Evolutionary conservation across 2,797 vertebrate genomes (phyloP), one percentile per base, ranked within the genome.

Genomic region (Pangasius mekongensis): DNA sequence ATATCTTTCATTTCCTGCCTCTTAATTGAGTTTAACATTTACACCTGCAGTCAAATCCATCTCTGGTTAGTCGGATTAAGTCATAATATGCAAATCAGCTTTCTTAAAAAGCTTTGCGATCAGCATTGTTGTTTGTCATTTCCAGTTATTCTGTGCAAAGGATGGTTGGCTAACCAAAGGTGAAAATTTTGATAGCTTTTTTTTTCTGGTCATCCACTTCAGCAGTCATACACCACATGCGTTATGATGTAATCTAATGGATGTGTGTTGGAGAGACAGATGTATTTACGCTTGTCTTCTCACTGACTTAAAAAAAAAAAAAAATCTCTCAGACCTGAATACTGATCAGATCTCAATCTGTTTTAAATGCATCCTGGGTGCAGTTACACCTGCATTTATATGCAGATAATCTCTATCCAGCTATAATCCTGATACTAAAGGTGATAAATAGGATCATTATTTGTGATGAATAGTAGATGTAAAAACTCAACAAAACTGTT

Each of bases 331-430:
- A 0, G 16, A 5, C 43, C 43, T 66, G 82, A 83, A 83, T 83
- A 66, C 82, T 49, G 43, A 83, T 83, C 43, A 67, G 43, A 33
- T 67, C 43, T 67, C 14, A 62, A 22, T 49, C 43, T 67, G 62
- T 67, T 84, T 84, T 5, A 84, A 84, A 84, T 67, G 62, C 82
- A 67, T 84, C 62, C 18, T 52, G 82, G 82, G 62, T 84, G 82
- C 82, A 67, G 16, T 49, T 33, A 2, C 16, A 67, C 60, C 43
- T 83, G 62, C 62, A 67, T 67, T 84, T 52, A 49, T 52, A 67
- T 84, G 43, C 82, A 84, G 62, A 52, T 84, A 67, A 84, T 84
- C 43, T 18, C 82, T 67, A 3, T 52, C 18, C 62, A 84, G n/a
- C 43, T 33, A 20, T 33, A 67, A 84, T 52, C 62, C 62, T 84